These are phyloP conservation scores for Mercenaria mercenaria DNA, from an alignment of 1,140 invertebrate species.

Conservation along the genomic window DNA sequence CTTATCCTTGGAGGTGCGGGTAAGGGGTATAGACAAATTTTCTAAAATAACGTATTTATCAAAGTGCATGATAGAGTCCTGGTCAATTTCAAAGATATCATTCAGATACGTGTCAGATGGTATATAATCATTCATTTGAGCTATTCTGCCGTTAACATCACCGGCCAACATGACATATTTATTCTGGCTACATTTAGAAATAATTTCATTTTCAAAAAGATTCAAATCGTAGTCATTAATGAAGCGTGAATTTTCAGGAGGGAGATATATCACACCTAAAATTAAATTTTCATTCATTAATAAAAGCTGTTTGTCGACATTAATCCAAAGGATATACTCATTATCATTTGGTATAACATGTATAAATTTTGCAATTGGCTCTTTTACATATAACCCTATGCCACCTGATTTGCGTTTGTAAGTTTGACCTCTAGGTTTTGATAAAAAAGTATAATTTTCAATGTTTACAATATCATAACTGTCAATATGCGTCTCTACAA, in stretches of 20 bases:
- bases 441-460: neutral
- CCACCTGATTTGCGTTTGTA: no score
- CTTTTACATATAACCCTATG: neutral
- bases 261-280: neutral
- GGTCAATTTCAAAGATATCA: neutral
- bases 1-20: neutral
- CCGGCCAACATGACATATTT: neutral
- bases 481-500: neutral
- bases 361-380: neutral
- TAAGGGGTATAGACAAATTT: neutral
- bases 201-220: neutral
- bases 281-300: neutral
- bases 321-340: neutral
- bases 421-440: neutral
- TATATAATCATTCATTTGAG: neutral
- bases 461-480: neutral
- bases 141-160: neutral
- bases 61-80: neutral
- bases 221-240: neutral
- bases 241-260: neutral
- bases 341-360: neutral
- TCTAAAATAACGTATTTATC: no score
- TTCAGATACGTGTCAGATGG: neutral
- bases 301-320: neutral
- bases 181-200: neutral